These are phyloP conservation scores for Drosophila stalkeri DNA, from an alignment of 2,888 invertebrate species.

Conservation along the genomic window DNA sequence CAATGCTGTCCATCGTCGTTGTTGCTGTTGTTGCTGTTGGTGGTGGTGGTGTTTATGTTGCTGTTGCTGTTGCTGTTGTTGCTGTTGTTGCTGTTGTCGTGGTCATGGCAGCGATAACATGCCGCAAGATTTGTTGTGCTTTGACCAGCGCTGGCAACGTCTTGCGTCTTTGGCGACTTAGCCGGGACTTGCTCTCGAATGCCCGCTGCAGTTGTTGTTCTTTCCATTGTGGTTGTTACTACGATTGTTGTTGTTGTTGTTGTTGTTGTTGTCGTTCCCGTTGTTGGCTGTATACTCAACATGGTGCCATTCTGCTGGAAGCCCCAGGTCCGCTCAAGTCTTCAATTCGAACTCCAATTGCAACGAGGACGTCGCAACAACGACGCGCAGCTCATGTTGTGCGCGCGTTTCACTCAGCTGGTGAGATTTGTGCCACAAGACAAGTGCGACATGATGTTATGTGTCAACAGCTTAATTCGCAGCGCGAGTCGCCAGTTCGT, in stretches of 20 bases:
- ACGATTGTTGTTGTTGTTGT: slow-evolving; percentile 37
- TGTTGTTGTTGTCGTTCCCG: slow-evolving; percentile 52
- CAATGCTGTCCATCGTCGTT: slow-evolving; percentile 27
- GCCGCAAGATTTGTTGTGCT: slow-evolving; percentile 76
- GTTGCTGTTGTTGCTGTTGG: slow-evolving; percentile 51
- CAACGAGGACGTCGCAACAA: slow-evolving; percentile 15
- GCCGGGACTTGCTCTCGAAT: slow-evolving; percentile 27
- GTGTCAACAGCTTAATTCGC: slow-evolving; percentile 85
- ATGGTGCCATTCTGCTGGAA: slow-evolving; percentile 70
- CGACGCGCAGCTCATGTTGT: slow-evolving; percentile 66
- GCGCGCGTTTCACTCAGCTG: slow-evolving; percentile 80
- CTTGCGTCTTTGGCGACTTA: slow-evolving; percentile 6
- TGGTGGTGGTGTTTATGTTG: slow-evolving; percentile 31
- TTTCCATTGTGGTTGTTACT: slow-evolving; percentile 35
- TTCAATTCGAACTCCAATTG: slow-evolving; percentile 26
- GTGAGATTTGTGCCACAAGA: slow-evolving; percentile 80
- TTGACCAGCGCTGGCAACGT: slow-evolving; percentile 54
- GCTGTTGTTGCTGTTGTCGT: slow-evolving; percentile 62
- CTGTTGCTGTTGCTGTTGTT: slow-evolving; percentile 31
- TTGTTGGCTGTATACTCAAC: slow-evolving; percentile 66
- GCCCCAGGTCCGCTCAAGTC: slow-evolving; percentile 51
- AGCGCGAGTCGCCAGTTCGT: slow-evolving; percentile 62
- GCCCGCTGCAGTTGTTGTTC: slow-evolving; percentile 46
- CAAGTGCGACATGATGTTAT: slow-evolving; percentile 85
- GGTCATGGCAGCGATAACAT: slow-evolving; percentile 70